Evolutionary conservation across 1,140 invertebrate species (phyloP), one percentile per base, ranked within the genome.

Genomic region (Nephotettix cincticeps): DNA sequence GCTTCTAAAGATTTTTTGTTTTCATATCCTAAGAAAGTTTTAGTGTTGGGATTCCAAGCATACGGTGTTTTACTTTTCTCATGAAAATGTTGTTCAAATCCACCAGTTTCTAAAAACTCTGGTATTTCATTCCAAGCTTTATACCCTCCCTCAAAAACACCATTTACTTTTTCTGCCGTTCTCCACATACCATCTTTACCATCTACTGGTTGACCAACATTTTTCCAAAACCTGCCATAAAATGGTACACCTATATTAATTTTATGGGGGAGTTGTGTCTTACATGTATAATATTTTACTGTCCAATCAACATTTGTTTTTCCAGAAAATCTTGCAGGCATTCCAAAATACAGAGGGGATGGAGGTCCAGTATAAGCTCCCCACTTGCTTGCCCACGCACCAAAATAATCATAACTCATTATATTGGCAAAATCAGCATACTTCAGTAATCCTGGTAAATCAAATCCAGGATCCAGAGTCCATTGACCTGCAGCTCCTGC

Each of bases 331-430:
- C 72, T 56, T 14, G 58, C 45, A 0, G 74, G 74, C 56, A 69
- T 69, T 25, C 69, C 72, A 61, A 69, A 69, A n/a, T 71, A 67
- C 3, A 75, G 45, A 0, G 74, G 74, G 0, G 74, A 32, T 1
- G 69, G 69, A 14, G 74, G 74, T 25, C 74, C 74, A 0, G 70
- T 69, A 63, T 71, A 75, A n/a, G 74, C 72, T 17, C 74, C 74
- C 74, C 74, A 75, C 47, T 75, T 69, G 43, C 64, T 71, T 3
- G 71, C 72, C 74, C 74, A 75, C 0, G 74, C 69, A 0, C 74
- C 74, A 51, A 73, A 73, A 36, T 73, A 73, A 51, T 75, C 74
- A 47, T 75, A 75, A 1, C 69, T 67, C 74, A 75, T 75, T n/a
- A 75, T 69, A 30, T 71, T 71, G 6, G 69, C 70, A 19, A 67